phyloP scores from a whole-genome alignment of 2,113 vertebrate genomes.

The Sarotherodon lohbergeri region DNA sequence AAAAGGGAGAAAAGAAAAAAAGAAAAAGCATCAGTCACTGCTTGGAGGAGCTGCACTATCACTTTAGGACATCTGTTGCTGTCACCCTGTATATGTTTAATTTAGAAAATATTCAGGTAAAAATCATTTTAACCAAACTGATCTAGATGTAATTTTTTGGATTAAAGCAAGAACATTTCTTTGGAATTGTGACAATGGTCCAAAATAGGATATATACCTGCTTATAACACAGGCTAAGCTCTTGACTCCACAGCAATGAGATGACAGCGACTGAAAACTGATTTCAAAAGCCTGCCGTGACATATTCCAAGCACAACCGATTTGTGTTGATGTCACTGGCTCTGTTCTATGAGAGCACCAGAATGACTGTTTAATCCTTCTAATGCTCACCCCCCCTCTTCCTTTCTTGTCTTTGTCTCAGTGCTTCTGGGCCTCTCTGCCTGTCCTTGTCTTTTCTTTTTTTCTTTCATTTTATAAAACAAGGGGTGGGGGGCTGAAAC shows the following conservation, averaged over 20 bases:
- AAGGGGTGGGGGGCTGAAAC: neutral
- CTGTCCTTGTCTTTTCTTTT: constrained; percentile 23
- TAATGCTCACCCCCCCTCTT: constrained; percentile 22
- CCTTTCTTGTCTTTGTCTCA: constrained; percentile 8
- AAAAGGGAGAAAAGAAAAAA: neutral
- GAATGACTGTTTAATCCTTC: constrained; percentile 54
- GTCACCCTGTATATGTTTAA: neutral
- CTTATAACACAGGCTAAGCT: neutral
- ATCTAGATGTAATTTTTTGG: neutral
- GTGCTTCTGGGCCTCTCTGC: constrained; percentile 13
- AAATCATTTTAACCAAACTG: neutral
- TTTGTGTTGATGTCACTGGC: constrained; percentile 54
- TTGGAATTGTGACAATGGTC: neutral
- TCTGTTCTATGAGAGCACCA: constrained; percentile 38
- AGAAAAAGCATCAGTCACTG: neutral
- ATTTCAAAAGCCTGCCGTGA: constrained; percentile 44
- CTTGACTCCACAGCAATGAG: neutral
- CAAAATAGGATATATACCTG: neutral
- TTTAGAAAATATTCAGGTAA: neutral
- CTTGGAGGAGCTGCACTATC: neutral
- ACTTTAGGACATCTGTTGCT: neutral
- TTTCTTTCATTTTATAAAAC: constrained; percentile 29
- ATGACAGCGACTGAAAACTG: constrained; percentile 31
- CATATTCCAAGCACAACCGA: constrained; percentile 48
- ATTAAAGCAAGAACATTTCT: neutral